Evolutionary conservation across 2,888 invertebrate species (phyloP), one percentile per base, ranked within the genome.

Genomic region (Quadroppia sp.): DNA sequence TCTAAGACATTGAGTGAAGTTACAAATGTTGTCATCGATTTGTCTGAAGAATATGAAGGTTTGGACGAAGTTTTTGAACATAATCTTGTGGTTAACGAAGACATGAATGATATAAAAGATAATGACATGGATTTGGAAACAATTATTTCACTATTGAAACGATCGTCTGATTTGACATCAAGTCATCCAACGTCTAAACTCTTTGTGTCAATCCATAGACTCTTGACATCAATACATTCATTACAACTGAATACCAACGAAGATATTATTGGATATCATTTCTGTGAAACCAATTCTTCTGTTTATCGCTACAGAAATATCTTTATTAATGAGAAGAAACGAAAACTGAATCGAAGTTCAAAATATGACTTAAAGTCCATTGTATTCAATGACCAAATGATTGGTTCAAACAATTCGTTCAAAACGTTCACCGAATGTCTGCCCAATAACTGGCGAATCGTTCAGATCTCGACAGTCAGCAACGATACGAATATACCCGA

Each of bases 361-460:
- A 53, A 74, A 50, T 71, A 56, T 48, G 28, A 50, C 48, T 17
- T 69, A 13, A 20, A 53, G 0, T 23, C 20, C 0, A 3, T 75
- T 9, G 28, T 9, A 15, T 67, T 53, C 25, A 15, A 69, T 28
- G 13, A 23, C 7, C 2, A 6, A 28, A 32, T n/a, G 1, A 32
- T 48, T 36, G 23, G 36, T 48, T 15, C 50, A 40, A 40, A 50
- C 30, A 28, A 32, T 50, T 23, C n/a, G 4, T 48, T 7, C n/a
- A 70, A 56, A 28, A 17, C 25, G 15, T 40, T 53, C 36, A 32
- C 42, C 13, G n/a, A 53, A 6, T 36, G n/a, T 20, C 23, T 74
- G n/a, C 76, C 76, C 4, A 23, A 48, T n/a, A 45, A 74, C 45
- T 78, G 77, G 77, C 73, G 76, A 48, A 56, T 78, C 45, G 45